Percentiles rank a stretch among this genome's conserved stretches.
These are phyloP conservation scores for Orthosia gothica DNA, from an alignment of 2,888 invertebrate species.

Conservation along the genomic window DNA sequence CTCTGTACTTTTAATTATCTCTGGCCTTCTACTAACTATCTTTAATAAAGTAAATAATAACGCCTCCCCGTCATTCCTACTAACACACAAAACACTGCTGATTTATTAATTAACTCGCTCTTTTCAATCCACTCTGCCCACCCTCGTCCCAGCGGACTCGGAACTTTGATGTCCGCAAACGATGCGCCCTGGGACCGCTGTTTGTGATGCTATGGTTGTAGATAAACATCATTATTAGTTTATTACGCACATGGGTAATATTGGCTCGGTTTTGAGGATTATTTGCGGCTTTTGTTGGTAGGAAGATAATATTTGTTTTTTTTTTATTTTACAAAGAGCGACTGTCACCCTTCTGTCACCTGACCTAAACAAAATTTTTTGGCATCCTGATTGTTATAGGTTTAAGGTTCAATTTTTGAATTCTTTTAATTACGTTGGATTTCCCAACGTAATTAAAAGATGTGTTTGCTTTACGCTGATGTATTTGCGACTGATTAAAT, in stretches of 20 bases:
- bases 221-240: constrained; percentile 87
- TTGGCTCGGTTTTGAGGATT: constrained; percentile 32
- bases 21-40: background rate
- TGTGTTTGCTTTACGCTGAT: too few relatives aligned
- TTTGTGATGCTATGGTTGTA: constrained; percentile 60
- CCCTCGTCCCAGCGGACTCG: constrained; percentile 61
- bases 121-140: constrained; percentile 60
- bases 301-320: background rate
- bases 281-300: constrained; percentile 57
- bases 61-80: background rate
- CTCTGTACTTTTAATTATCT: background rate
- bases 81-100: constrained; percentile 47
- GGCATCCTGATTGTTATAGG: too few relatives aligned
- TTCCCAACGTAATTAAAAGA: too few relatives aligned
- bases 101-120: constrained; percentile 68
- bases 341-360: too few relatives aligned
- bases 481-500: too few relatives aligned
- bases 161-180: constrained; percentile 82
- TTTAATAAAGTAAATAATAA: constrained; percentile 15
- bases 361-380: too few relatives aligned
- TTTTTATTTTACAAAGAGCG: too few relatives aligned
- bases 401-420: too few relatives aligned
- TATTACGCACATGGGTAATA: constrained; percentile 77
- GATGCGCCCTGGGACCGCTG: constrained; percentile 74
- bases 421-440: too few relatives aligned